These are phyloP conservation scores for Dendrocincla fuliginosa DNA, from an alignment of 2,797 vertebrate species.

Conservation along the genomic window DNA sequence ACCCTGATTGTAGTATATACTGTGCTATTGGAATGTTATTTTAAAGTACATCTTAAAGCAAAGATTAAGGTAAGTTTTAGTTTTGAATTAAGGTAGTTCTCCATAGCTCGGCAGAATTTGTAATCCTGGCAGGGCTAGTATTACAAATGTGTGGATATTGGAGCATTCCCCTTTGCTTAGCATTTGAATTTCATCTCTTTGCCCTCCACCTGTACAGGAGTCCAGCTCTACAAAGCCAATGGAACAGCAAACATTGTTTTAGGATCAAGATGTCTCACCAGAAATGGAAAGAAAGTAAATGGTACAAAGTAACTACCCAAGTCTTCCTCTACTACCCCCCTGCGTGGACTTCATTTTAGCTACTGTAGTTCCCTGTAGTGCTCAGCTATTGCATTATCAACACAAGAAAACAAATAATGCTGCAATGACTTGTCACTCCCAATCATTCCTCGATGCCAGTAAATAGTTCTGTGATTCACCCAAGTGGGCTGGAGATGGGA, in stretches of 20 bases:
- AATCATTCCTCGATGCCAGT: neutral
- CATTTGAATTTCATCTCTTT: neutral
- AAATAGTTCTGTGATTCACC: neutral
- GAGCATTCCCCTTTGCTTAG: neutral
- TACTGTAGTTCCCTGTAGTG: neutral
- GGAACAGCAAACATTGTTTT: neutral
- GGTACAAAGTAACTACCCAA: neutral
- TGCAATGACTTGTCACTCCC: neutral
- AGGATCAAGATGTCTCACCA: neutral
- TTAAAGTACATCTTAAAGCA: neutral
- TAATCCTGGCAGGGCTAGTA: neutral
- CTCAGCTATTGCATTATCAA: neutral
- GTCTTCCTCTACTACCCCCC: neutral
- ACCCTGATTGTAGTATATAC: neutral
- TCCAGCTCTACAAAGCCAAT: neutral
- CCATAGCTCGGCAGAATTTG: neutral
- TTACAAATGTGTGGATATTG: neutral
- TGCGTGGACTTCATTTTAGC: neutral
- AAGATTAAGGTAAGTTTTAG: neutral
- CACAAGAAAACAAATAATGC: conserved; percentile 8
- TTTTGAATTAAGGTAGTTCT: neutral
- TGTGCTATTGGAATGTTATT: neutral
- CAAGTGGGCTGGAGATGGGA: neutral
- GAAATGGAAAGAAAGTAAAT: neutral
- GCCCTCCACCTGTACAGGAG: neutral